phyloP scores from a whole-genome alignment of 2,113 vertebrate species.

The Grammomys surdaster region DNA sequence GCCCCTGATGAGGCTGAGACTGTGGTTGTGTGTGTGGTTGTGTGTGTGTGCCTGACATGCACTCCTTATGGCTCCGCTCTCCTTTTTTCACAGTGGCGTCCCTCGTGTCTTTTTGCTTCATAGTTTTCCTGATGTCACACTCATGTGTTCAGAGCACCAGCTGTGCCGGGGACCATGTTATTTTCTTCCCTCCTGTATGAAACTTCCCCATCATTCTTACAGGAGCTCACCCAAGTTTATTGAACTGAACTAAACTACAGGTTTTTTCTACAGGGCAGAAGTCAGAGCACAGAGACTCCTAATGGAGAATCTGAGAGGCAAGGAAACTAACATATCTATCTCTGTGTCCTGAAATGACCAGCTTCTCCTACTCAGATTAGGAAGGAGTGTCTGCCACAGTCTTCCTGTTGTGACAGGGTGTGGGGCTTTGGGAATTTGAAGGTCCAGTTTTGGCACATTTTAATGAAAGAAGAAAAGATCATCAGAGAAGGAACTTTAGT shows the following conservation, averaged over 20 bases:
- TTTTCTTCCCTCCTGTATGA: slow-evolving; percentile 13
- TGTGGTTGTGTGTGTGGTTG: not conserved
- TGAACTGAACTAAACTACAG: slow-evolving; percentile 58
- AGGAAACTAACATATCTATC: slow-evolving; percentile 8
- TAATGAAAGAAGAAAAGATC: slow-evolving; percentile 58
- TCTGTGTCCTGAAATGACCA: slow-evolving; percentile 55
- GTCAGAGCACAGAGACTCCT: slow-evolving; percentile 37
- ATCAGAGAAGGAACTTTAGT: slow-evolving; percentile 42
- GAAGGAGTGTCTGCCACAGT: slow-evolving; percentile 39
- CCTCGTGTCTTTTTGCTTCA: not conserved
- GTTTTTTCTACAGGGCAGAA: slow-evolving; percentile 43
- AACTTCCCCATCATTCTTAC: not conserved
- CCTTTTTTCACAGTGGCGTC: not conserved
- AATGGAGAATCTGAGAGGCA: slow-evolving; percentile 31
- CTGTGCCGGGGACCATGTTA: not conserved
- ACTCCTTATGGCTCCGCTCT: not conserved
- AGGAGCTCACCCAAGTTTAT: slow-evolving; percentile 56
- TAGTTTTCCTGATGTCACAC: not conserved
- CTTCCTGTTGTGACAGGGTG: slow-evolving; percentile 7
- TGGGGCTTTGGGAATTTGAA: slow-evolving; percentile 24
- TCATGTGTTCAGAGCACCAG: not conserved
- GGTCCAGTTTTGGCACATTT: slow-evolving; percentile 60
- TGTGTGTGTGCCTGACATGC: not conserved
- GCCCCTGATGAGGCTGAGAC: not conserved
- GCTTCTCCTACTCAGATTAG: not conserved